Base-by-base conservation (phyloP, 2,797 vertebrate species). In the Limnodromus scolopaceus region DNA sequence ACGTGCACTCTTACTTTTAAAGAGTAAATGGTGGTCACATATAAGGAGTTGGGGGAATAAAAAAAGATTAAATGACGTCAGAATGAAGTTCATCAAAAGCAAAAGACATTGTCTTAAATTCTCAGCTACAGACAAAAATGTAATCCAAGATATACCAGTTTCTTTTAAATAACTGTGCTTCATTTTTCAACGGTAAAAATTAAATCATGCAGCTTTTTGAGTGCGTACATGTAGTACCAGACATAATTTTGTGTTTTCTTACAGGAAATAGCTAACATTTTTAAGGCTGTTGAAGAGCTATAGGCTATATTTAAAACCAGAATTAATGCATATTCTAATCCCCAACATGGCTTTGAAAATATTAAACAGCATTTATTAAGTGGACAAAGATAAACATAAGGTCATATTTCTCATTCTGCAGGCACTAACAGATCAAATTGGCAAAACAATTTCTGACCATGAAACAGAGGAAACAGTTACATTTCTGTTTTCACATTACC, bases 301-400 rank as follows among this genome's bases (percentile, higher is more conserved):
- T 66, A 68, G 65, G 74, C 77, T 91, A 66, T 63, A 55, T 95
- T 92, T 91, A 96, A 93, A 94, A 78, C 19, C 9, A 68, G 65
- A 84, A 87, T 87, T 93, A 87, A 88, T 86, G 61, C 12, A 84
- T 92, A 76, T 91, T 48, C 23, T 82, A 89, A 79, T 89, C 23
- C 36, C 30, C 54, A 75, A 28, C 15, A 36, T 60, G n/a, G 23
- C 81, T 94, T 91, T 91, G 81, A 87, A 92, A 87, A 87, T 89
- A 87, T 80, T 65, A 93, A 95, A 69, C 68, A 85, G 54, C 51
- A 85, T 88, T 94, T 95, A 88, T 87, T 71, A 90, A 81, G 39
- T 54, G 18, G 36, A 77, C 85, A 91, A 94, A 81, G 64, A 72
- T 69, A 94, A 96, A 91, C 45, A 69, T 65, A 75, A 75, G 76